Conservation (phyloP, 2,888 invertebrate species). For the Protonemura montana region DNA sequence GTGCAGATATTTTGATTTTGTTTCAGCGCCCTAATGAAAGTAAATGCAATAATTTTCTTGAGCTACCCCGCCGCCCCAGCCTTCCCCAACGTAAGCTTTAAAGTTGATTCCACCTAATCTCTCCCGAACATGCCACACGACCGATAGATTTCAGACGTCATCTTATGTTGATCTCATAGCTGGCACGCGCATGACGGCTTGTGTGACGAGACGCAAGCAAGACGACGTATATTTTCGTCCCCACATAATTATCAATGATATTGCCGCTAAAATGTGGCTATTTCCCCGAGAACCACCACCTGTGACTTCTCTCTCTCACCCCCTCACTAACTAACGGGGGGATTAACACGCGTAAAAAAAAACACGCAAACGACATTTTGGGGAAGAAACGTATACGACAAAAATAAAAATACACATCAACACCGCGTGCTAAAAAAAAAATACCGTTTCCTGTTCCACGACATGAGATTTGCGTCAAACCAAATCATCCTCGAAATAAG, state of each 20-base stretch:
- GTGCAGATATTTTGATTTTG: too few species aligned
- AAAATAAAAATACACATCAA: background rate
- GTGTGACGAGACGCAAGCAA: background rate
- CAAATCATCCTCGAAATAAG: background rate
- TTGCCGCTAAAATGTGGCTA: background rate
- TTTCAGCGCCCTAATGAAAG: too few species aligned
- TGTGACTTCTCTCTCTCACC: background rate
- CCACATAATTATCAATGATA: background rate
- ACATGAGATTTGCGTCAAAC: constrained; percentile 12
- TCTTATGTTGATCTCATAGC: too few species aligned
- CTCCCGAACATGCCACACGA: background rate
- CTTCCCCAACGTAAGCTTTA: too few species aligned
- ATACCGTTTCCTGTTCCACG: background rate
- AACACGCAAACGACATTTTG: constrained; percentile 2
- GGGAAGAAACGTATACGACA: background rate
- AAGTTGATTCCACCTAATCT: background rate
- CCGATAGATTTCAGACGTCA: background rate
- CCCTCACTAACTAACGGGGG: background rate
- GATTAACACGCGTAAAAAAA: background rate
- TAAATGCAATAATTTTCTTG: too few species aligned
- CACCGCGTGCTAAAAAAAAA: background rate
- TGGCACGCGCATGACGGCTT: background rate
- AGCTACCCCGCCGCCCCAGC: too few species aligned
- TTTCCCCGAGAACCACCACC: background rate
- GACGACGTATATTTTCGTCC: background rate